Base-by-base conservation (phyloP, 2,113 vertebrate species). In the Thalassarche chlororhynchos region DNA sequence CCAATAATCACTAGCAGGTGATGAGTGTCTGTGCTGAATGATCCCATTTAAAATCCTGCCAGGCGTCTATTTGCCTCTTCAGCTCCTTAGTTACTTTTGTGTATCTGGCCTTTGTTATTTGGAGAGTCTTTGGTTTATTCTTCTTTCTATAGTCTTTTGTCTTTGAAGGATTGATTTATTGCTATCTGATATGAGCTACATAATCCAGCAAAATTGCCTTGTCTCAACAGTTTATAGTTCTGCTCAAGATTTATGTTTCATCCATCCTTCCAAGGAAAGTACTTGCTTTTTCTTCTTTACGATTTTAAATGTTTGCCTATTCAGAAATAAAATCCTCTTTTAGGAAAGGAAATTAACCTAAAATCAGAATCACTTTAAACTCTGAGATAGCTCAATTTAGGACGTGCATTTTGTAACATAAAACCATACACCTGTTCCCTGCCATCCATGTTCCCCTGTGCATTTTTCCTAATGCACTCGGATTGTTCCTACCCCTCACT, bases 1-100 rank as follows among this genome's bases (percentile, higher is more conserved):
- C 72, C 55, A 70, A 90, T 87, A 92, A 89, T 89, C 89, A 92
- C 76, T 84, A 94, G 91, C 76, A 96, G 86, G 86, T 86, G 68
- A 94, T 66, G 29, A 96, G 76, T 84, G 91, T 58, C 89, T 81
- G 69, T 54, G 49, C 55, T 96, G 83, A 97, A 96, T 96, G 93
- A 94, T 96, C 86, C 89, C 46, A 90, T 97, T 95, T 96, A 95
- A 95, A 95, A 95, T 70, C 95, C 95, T 87, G 93, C 96, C 96
- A 92, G 80, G 91, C 72, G 87, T 84, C 94, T 94, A 94, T 95
- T 96, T 95, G 84, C 84, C 89, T 96, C 94, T 92, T 95, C 84
- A 92, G 91, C 84, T 92, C 93, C 96, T 92, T 96, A 95, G 96
- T 94, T 95, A 97, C 93, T 94, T 96, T 95, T 97, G 96, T 94